Evolutionary conservation across 2,888 invertebrate genomes (phyloP).

Genomic region (Gymnocheta viridis): DNA sequence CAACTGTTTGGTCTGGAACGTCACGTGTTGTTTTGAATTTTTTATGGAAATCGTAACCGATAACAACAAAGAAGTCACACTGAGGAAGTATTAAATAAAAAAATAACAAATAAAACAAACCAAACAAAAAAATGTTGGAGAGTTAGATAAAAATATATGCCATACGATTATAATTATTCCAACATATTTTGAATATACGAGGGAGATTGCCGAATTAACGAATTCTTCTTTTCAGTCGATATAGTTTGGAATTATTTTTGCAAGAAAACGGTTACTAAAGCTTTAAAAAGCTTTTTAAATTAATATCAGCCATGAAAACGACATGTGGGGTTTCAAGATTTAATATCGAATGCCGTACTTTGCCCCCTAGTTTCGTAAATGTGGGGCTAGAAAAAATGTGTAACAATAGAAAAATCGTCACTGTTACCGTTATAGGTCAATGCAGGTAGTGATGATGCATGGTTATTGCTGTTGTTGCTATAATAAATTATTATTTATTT

Average conservation of each 20-base stretch:
- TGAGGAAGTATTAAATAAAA: background rate
- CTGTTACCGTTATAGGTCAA: too few species aligned
- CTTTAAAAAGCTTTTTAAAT: background rate
- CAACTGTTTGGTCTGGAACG: background rate
- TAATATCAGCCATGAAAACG: background rate
- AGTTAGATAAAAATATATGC: background rate
- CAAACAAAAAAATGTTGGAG: background rate
- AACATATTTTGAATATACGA: background rate
- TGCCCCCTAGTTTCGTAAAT: too few species aligned
- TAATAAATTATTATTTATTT: too few species aligned
- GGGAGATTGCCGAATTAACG: background rate
- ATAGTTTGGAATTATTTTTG: background rate
- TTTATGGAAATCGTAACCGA: conserved; percentile 18
- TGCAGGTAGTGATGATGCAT: too few species aligned
- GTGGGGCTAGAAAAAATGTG: too few species aligned
- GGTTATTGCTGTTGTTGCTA: too few species aligned
- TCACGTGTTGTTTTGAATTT: conserved; percentile 38
- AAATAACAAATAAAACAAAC: too few species aligned
- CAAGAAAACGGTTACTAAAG: background rate
- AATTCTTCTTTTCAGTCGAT: background rate
- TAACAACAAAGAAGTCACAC: conserved; percentile 41
- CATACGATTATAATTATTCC: too few species aligned
- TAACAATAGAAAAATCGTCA: too few species aligned
- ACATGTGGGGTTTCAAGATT: too few species aligned
- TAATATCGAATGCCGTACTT: too few species aligned